phyloP scores from a whole-genome alignment of 2,888 invertebrate genomes.

The Drosophila birchii region DNA sequence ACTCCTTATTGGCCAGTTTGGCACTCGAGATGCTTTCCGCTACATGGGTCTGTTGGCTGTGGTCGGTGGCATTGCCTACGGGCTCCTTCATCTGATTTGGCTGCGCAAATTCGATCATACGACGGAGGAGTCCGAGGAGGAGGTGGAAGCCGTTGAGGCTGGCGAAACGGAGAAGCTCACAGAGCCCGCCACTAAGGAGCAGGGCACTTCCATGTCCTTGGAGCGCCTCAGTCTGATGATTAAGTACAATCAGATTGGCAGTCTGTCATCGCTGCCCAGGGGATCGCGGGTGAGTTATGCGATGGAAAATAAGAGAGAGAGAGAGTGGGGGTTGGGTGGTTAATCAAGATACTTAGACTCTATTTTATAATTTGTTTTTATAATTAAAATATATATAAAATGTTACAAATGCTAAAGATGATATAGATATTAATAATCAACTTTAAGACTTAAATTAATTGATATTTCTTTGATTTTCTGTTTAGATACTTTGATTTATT shows the following conservation, averaged over 20 bases:
- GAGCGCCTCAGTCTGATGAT: constrained; percentile 91
- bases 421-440: not conserved
- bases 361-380: not conserved
- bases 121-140: constrained; percentile 84
- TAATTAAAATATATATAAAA: not conserved
- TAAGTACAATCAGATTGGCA: constrained; percentile 91
- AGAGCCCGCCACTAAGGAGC: constrained; percentile 89
- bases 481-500: not conserved
- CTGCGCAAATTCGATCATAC: constrained; percentile 87
- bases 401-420: no score
- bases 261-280: constrained; percentile 89
- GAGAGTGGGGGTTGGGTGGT: not conserved
- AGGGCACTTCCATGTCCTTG: constrained; percentile 89
- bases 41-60: constrained; percentile 91
- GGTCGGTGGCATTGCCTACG: constrained; percentile 89
- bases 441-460: not conserved
- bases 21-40: constrained; percentile 91
- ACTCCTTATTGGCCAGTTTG: constrained; percentile 90
- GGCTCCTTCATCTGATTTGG: constrained; percentile 90
- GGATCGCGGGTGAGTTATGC: constrained; percentile 86
- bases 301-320: not conserved
- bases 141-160: constrained; percentile 85
- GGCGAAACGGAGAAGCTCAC: constrained; percentile 88
- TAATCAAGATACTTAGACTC: not conserved
- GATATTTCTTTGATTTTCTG: not conserved